These are phyloP conservation scores for Orycteropus afer DNA, from an alignment of 2,113 vertebrate genomes.

Conservation along the genomic window DNA sequence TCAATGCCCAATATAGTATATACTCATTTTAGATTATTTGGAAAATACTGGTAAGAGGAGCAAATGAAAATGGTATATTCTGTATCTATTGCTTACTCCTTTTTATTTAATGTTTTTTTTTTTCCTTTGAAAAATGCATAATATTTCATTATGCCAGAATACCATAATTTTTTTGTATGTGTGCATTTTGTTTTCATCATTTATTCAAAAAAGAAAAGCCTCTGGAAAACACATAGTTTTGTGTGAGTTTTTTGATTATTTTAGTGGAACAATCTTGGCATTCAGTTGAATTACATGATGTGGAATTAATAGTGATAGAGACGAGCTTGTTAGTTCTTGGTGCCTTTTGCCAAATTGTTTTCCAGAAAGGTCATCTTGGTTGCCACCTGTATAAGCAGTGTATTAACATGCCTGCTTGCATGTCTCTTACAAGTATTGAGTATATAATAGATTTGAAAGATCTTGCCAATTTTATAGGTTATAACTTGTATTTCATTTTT, in stretches of 20 bases:
- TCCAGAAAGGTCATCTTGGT: background rate
- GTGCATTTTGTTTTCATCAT: background rate
- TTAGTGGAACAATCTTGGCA: background rate
- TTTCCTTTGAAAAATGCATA: background rate
- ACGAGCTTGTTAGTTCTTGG: background rate
- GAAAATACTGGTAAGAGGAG: background rate
- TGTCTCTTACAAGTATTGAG: background rate
- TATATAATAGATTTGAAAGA: background rate
- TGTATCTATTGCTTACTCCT: background rate
- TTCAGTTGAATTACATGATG: background rate
- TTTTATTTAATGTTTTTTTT: background rate
- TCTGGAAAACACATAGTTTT: background rate
- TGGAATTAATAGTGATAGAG: constrained; percentile 19
- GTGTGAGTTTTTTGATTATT: background rate
- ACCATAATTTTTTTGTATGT: background rate
- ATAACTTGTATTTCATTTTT: background rate
- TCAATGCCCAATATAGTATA: background rate
- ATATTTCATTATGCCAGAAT: background rate
- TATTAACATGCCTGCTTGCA: background rate
- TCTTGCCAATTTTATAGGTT: background rate
- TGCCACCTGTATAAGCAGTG: background rate
- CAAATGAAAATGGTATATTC: background rate
- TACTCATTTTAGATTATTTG: background rate
- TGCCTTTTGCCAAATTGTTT: background rate
- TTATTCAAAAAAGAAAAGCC: background rate